Conservation (phyloP, 2,113 vertebrate genomes). For the Hemicordylus capensis region DNA sequence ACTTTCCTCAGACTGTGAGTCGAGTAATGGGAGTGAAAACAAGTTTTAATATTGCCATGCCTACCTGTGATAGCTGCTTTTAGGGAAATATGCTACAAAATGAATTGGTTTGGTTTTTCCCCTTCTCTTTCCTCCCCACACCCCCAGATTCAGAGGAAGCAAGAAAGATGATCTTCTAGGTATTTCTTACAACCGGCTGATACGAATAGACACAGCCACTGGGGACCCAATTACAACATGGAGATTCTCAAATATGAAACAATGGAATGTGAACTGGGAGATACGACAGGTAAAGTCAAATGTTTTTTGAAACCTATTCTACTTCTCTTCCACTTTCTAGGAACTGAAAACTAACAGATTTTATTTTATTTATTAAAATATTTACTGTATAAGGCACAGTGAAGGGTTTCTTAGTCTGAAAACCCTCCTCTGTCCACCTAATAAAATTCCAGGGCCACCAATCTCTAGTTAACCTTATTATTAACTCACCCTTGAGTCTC, state of each 20-base stretch:
- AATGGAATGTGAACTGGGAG: slow-evolving; percentile 99
- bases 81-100: background rate
- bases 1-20: background rate
- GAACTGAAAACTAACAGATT: background rate
- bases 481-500: too few species aligned
- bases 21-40: background rate
- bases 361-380: too few species aligned
- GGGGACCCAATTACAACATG: slow-evolving; percentile 91
- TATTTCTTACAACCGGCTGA: slow-evolving; percentile 94
- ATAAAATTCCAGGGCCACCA: too few species aligned
- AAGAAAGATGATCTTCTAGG: slow-evolving; percentile 97
- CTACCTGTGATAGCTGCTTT: background rate
- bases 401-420: too few species aligned
- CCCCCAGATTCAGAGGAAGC: slow-evolving; percentile 89
- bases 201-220: slow-evolving; percentile 89
- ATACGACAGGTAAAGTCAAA: slow-evolving; percentile 87
- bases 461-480: too few species aligned
- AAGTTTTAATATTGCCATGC: background rate
- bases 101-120: background rate
- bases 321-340: slow-evolving; percentile 3
- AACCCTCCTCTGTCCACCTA: too few species aligned
- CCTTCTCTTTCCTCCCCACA: too few species aligned
- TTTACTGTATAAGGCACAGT: too few species aligned
- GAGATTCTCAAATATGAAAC: slow-evolving; percentile 97
- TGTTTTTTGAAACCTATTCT: background rate